Percentiles rank a stretch among this genome's conserved stretches.
Evolutionary conservation across 1,140 invertebrate species (phyloP).

Genomic region (Prorops nasuta): DNA sequence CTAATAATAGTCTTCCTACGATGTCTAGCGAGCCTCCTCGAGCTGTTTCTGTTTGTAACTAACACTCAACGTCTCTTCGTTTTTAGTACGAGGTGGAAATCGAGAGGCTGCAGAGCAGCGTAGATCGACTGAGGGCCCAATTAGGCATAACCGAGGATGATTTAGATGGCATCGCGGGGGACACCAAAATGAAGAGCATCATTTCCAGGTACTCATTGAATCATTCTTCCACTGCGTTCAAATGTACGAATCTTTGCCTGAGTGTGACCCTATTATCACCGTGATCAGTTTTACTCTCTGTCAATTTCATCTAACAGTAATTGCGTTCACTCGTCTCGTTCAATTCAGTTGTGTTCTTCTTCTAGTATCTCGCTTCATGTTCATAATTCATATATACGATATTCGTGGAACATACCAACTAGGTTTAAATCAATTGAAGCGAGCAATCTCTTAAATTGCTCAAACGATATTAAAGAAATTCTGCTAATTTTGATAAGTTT

Average conservation of each 20-base stretch:
- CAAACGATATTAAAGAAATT: background rate
- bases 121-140: conserved; percentile 66
- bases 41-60: conserved; percentile 47
- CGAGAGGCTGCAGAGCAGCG: conserved; percentile 72
- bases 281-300: background rate
- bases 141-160: conserved; percentile 52
- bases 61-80: conserved; percentile 45
- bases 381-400: too few species aligned
- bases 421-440: too few species aligned
- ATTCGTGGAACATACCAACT: too few species aligned
- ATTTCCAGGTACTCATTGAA: conserved; percentile 65
- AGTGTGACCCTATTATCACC: conserved; percentile 33
- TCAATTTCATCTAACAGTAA: background rate
- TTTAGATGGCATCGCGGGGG: conserved; percentile 59
- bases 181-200: conserved; percentile 78
- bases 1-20: too few species aligned
- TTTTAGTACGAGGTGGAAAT: conserved; percentile 73
- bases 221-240: conserved; percentile 26
- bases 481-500: too few species aligned
- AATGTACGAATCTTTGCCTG: conserved; percentile 35
- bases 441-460: background rate
- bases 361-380: too few species aligned
- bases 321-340: background rate
- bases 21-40: too few species aligned
- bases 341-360: background rate